Conservation (phyloP, 2,113 vertebrate species). For the Syrrhaptes paradoxus region DNA sequence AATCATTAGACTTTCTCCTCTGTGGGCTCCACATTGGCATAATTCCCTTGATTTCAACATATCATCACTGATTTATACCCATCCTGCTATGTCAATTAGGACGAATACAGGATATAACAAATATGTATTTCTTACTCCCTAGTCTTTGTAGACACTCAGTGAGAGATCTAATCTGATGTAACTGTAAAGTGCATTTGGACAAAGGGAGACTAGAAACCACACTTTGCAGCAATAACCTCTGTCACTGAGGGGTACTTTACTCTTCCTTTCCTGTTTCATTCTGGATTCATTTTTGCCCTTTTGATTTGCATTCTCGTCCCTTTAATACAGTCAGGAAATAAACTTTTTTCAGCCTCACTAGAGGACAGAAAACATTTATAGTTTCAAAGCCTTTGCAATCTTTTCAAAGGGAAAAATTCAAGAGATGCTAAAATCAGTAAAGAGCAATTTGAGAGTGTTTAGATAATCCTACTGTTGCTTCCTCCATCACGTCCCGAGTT, state of each 20-base stretch:
- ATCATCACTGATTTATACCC: not conserved
- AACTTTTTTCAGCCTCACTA: not conserved
- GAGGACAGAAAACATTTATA: not conserved
- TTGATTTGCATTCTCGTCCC: not conserved
- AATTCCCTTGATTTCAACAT: not conserved
- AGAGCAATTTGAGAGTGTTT: not conserved
- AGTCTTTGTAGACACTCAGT: not conserved
- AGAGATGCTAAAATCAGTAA: not conserved
- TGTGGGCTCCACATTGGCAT: not conserved
- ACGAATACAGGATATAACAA: not conserved
- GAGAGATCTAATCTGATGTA: not conserved
- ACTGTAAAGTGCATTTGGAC: not conserved
- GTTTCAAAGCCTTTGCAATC: not conserved
- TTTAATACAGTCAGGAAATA: not conserved
- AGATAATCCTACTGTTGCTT: slow-evolving; percentile 67
- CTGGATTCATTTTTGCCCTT: not conserved
- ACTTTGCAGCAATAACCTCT: not conserved
- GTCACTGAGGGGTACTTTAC: not conserved
- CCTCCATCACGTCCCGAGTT: slow-evolving; percentile 71
- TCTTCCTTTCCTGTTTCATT: not conserved
- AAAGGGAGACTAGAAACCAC: not conserved
- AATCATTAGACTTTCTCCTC: not conserved
- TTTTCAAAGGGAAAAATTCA: not conserved
- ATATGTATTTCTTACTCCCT: not conserved
- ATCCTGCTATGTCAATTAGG: not conserved